Conservation (phyloP, 2,888 invertebrate species). For the Actias luna region DNA sequence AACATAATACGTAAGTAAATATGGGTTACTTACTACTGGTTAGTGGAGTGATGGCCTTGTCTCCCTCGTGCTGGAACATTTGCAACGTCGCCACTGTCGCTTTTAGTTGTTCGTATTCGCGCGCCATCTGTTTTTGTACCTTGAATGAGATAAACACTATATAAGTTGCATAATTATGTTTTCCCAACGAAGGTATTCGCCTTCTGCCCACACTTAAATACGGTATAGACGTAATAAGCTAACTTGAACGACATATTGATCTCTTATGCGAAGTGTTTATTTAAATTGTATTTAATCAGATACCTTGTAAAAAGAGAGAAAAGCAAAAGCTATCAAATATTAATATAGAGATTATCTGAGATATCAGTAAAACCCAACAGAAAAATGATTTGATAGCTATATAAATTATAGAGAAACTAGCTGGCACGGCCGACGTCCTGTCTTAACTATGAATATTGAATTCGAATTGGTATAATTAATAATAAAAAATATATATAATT, state of each 20-base stretch:
- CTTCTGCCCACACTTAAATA: background rate
- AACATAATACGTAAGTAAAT: too few relatives aligned
- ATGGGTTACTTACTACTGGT: conserved; percentile 54
- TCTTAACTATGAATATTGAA: too few relatives aligned
- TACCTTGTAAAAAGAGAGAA: background rate
- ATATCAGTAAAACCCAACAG: too few relatives aligned
- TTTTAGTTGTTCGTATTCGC: conserved; percentile 95
- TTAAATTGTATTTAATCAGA: background rate
- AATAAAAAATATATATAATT: too few relatives aligned
- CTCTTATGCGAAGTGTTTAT: background rate
- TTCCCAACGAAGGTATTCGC: background rate
- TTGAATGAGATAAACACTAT: conserved; percentile 51
- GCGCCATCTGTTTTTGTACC: conserved; percentile 93
- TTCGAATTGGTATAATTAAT: too few relatives aligned
- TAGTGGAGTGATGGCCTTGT: conserved; percentile 70
- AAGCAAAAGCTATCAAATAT: background rate
- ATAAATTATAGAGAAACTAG: too few relatives aligned
- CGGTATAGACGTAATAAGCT: background rate
- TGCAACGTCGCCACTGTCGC: conserved; percentile 88
- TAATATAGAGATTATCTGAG: background rate
- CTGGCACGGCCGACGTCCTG: too few relatives aligned
- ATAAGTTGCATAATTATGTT: background rate
- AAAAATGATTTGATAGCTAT: too few relatives aligned
- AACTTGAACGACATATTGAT: background rate
- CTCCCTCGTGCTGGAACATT: conserved; percentile 87